Percentiles rank a stretch among this genome's conserved stretches.
These are phyloP conservation scores for Masticophis lateralis DNA, from an alignment of 2,797 vertebrate genomes.

Conservation along the genomic window DNA sequence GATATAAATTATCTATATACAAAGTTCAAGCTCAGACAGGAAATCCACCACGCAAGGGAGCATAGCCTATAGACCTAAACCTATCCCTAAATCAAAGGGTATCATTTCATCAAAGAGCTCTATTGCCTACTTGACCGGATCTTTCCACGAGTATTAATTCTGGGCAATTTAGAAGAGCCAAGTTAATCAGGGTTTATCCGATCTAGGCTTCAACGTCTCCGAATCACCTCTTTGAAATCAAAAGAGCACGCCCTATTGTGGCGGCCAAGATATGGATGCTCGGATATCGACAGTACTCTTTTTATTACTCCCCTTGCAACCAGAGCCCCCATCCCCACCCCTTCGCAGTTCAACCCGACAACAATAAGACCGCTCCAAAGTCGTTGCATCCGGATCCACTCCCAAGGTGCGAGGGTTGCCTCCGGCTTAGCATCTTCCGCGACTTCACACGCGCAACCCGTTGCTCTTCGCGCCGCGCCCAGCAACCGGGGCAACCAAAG, in stretches of 20 bases:
- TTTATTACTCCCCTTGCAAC: background rate
- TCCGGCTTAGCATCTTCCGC: background rate
- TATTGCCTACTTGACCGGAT: background rate
- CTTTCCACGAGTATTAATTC: background rate
- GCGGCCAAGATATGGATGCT: background rate
- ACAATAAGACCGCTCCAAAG: background rate
- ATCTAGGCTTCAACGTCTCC: background rate
- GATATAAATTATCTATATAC: background rate
- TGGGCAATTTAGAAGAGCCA: background rate
- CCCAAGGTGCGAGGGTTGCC: background rate
- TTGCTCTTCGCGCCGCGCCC: background rate
- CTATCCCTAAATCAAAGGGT: background rate
- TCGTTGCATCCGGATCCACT: background rate
- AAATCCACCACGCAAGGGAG: background rate
- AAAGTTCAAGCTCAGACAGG: background rate
- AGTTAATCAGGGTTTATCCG: background rate
- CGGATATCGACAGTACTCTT: background rate
- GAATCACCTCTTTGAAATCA: background rate
- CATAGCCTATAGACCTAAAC: background rate
- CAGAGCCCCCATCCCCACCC: too few species aligned
- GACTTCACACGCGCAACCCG: background rate
- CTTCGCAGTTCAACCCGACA: background rate
- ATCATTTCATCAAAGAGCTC: background rate
- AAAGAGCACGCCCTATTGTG: background rate
- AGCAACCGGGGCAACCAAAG: background rate